These are phyloP conservation scores for Caerostris extrusa DNA, from an alignment of 1,140 invertebrate genomes.

Conservation along the genomic window DNA sequence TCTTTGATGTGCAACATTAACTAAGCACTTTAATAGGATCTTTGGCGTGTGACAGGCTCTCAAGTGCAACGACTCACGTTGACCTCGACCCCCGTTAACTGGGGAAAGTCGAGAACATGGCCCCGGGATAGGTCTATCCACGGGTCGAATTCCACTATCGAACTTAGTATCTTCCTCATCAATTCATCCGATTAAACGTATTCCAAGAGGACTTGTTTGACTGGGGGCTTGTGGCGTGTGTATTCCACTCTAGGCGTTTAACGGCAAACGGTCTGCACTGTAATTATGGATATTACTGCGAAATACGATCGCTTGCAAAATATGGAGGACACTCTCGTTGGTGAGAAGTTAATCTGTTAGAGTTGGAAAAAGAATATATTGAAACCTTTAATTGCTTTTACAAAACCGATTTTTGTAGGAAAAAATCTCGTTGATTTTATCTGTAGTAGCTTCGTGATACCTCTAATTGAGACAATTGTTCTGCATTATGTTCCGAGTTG, in stretches of 20 bases:
- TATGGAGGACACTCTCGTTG: not conserved
- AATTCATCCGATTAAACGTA: conserved; percentile 40
- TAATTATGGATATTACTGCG: conserved; percentile 28
- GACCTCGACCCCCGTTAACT: conserved; percentile 53
- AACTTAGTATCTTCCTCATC: conserved; percentile 33
- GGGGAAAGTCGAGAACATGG: conserved; percentile 30
- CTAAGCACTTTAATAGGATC: not conserved
- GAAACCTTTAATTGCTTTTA: not conserved
- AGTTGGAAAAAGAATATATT: not conserved
- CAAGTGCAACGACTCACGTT: conserved; percentile 62
- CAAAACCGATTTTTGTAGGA: too few species aligned
- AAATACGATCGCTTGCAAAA: not conserved
- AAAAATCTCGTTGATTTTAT: too few species aligned
- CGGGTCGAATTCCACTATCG: conserved; percentile 57
- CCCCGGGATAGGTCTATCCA: conserved; percentile 15
- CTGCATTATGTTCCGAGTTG: too few species aligned
- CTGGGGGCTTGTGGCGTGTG: not conserved
- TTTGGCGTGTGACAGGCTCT: conserved; percentile 12
- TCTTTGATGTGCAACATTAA: not conserved
- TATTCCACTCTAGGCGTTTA: not conserved
- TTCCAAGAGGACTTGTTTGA: conserved; percentile 23
- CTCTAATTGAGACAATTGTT: too few species aligned
- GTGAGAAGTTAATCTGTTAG: not conserved
- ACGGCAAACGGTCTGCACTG: conserved; percentile 14
- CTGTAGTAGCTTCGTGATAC: too few species aligned